Evolutionary conservation across 1,140 invertebrate genomes (phyloP), one percentile per base, ranked within the genome.

Genomic region (Mylabris phalerata): DNA sequence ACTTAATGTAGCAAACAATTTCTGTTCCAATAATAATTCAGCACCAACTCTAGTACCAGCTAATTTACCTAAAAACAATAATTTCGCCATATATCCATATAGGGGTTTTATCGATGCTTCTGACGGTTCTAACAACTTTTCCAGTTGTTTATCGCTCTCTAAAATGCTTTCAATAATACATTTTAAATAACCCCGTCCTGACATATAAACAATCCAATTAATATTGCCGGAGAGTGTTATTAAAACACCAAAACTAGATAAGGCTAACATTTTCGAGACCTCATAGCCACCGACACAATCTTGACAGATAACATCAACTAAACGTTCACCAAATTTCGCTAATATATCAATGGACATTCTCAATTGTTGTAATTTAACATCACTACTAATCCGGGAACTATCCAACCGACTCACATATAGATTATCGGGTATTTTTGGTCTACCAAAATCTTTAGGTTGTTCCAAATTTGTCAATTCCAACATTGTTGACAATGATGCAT

Each of bases 271-370:
- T 75, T 91, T 86, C 68, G 89, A 92, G 13, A 95, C 85, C 67
- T 95, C 90, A 70, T 94, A 90, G 0, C 90, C 90, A 9, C 87
- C 87, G 6, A 90, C 89, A 57, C 88, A 90, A 76, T 95, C 93
- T 55, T 88, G 82, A 66, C 90, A 92, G 26, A 95, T 76, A 27
- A 90, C 84, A 63, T 90, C 86, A 71, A 93, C 86, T 10, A 95
- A 75, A 68, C 86, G 85, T 55, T 93, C 88, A 0, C 90, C 89
- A 68, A 90, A 93, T 3, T 57, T 66, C 2, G 51, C 48, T 9
- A 69, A 47, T 27, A 65, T 55, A 50, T 69, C 67, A 4, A 57
- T 59, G 2, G 64, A 62, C 41, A 68, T 60, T 27, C 61, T 58
- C 3, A 68, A 27, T 13, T 63, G 51, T 3, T 57, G 50, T 11